Base-by-base conservation (phyloP, 1,140 invertebrate species). In the Lepeophtheirus salmonis region DNA sequence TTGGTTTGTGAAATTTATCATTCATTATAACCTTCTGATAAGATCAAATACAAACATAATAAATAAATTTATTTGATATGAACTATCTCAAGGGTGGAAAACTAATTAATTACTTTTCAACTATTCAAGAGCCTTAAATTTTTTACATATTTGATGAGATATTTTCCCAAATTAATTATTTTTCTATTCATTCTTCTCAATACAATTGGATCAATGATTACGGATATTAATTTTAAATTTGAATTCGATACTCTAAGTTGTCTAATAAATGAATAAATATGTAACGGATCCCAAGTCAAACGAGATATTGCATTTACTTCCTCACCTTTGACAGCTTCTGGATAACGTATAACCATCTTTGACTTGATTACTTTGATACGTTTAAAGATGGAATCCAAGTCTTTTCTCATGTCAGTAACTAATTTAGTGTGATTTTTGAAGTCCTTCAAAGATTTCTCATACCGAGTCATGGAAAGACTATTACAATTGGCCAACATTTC, bases 401-500 rank as follows among this genome's bases (percentile, higher is more conserved):
- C 79, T 67, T 79, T 79, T 54, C 76, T 77, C 70, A 79, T 76
- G n/a, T 79, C 77, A 49, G 70, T 65, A 67, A 74, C 82, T 78
- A 89, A 72, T 63, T 83, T 78, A 0, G 84, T 89, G 68, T 94
- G 88, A 66, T 84, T 84, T 65, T 89, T 90, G 63, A 95, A 90
- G 65, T 94, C 88, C 20, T 78, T 77, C 6, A 78, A 79, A 20
- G 89, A 84, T 55, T 79, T 80, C 67, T 89, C 84, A 54, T 87
- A 76, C 24, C 89, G 78, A 62, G 79, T 76, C 6, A 83, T 77
- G 2, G 88, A 89, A 2, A 96, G 70, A 2, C 84, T 81, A 71
- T 95, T 95, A 67, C 89, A 94, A 67, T 95, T 95, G 20, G 88
- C 83, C 20, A 96, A 71, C 90, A 95, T 96, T 77, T 95, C 90